These are phyloP conservation scores for Pollenia labialis DNA, from an alignment of 2,888 invertebrate species.

Conservation along the genomic window DNA sequence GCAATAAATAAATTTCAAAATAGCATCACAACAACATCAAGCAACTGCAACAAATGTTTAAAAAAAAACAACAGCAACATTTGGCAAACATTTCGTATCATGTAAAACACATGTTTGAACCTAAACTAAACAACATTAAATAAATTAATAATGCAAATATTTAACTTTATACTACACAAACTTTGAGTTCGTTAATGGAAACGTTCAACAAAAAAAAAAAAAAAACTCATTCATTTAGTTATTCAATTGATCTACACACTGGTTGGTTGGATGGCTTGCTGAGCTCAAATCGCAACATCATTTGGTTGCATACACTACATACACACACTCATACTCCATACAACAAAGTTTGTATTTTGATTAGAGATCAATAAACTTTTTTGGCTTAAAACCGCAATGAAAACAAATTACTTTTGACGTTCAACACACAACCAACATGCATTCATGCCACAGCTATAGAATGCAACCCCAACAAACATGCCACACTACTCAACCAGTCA, in stretches of 20 bases:
- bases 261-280: constrained; percentile 8
- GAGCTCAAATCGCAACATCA: constrained; percentile 16
- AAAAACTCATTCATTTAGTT: constrained; percentile 27
- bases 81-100: constrained; percentile 64
- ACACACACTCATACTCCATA: not conserved
- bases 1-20: constrained; percentile 48
- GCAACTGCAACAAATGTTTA: constrained; percentile 16
- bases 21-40: constrained; percentile 24
- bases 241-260: constrained; percentile 36
- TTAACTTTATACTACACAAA: not conserved
- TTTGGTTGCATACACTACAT: constrained; percentile 10
- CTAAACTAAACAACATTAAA: constrained; percentile 63
- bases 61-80: constrained; percentile 18
- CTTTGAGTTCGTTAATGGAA: not conserved
- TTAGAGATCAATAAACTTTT: constrained; percentile 73
- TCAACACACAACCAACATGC: constrained; percentile 47
- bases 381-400: constrained; percentile 66
- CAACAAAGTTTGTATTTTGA: constrained; percentile 60
- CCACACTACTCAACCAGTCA: constrained; percentile 20
- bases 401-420: constrained; percentile 73
- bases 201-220: constrained; percentile 22
- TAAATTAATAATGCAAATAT: constrained; percentile 66
- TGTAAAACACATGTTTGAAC: constrained; percentile 71
- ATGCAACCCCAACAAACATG: constrained; percentile 26
- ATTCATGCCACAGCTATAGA: constrained; percentile 22